Evolutionary conservation across 1,140 invertebrate genomes (phyloP).

Genomic region (Listronotus oregonensis): DNA sequence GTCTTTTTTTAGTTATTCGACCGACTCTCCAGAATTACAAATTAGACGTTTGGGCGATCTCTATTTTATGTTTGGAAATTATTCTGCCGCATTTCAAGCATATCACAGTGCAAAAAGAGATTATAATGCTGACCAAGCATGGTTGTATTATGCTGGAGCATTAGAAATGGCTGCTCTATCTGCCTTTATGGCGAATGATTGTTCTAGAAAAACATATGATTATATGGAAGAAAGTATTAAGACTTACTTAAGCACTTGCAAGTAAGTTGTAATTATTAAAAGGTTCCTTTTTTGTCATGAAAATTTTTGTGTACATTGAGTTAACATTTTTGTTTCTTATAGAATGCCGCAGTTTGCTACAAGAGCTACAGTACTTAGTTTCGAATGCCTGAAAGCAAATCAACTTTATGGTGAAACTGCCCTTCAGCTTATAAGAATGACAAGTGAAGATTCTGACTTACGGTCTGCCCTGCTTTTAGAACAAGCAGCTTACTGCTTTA

Average conservation of each 20-base stretch:
- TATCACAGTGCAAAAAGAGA: conserved; percentile 97
- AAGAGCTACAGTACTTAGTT: conserved; percentile 84
- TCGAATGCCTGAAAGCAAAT: conserved; percentile 80
- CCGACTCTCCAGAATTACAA: conserved; percentile 91
- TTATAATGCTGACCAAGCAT: conserved; percentile 94
- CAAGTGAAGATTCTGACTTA: conserved; percentile 91
- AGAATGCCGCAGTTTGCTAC: conserved; percentile 89
- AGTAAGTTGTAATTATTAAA: conserved; percentile 59
- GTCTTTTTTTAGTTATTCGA: conserved; percentile 71
- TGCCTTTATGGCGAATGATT: conserved; percentile 86
- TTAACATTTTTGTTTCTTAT: conserved; percentile 39
- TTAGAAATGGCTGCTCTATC: conserved; percentile 94
- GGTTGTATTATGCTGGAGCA: conserved; percentile 95
- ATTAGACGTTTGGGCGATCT: conserved; percentile 82
- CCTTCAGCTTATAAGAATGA: conserved; percentile 91
- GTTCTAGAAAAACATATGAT: conserved; percentile 76
- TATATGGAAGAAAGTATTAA: conserved; percentile 94
- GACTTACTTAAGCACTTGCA: conserved; percentile 87
- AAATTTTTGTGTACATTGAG: background rate
- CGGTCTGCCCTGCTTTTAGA: conserved; percentile 90
- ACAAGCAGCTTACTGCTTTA: conserved; percentile 93
- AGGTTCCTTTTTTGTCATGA: background rate
- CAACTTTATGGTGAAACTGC: conserved; percentile 86
- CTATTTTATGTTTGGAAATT: conserved; percentile 95
- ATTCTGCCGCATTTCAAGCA: conserved; percentile 87